Base-by-base conservation (phyloP, 2,113 vertebrate species). In the Malaclemys terrapin region DNA sequence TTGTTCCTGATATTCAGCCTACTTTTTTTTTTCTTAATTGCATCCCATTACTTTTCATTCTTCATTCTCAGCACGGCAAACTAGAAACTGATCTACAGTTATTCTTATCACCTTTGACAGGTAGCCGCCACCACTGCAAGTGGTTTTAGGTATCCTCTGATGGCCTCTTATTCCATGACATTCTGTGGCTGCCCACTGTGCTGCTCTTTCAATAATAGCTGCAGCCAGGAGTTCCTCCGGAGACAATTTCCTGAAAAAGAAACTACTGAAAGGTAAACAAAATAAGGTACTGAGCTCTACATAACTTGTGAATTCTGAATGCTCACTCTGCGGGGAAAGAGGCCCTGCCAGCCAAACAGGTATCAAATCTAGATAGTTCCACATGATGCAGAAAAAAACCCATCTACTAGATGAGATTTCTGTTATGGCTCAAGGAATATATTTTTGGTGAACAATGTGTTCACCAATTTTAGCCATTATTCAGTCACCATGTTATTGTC, bases 1-100 rank as follows among this genome's bases (percentile, higher is more conserved):
- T 82, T 93, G 12, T 94, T 57, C 35, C 2, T 89, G 38, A 85
- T 81, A 90, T 90, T 93, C 76, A 89, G 91, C 56, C 24, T 2
- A 89, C 65, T 85, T 93, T 86, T 69, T 65, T 50, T 65, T 65
- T 38, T 91, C 42, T 90, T 85, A 91, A 94, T 97, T 89, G 89
- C 53, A 5, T 11, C 13, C 5, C 1, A 42, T 12, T 5, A 27
- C 1, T 50, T 91, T 56, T 72, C 84, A 7, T n/a, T 81, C 83
- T 89, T 22, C 16, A 2, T 47, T 47, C 14, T 79, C 42, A 85
- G 54, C 27, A 82, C 22, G 76, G 42, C 19, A 14, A 7, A 0
- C 52, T 50, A 65, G 75, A 75, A 59, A 59, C 50, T 69, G 31
- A 52, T 38, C 56, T 76, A 1, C 13, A 4, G 27, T 80, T 2